Evolutionary conservation across 2,797 vertebrate species (phyloP), one percentile per base, ranked within the genome.

Genomic region (Pelodytes ibericus): DNA sequence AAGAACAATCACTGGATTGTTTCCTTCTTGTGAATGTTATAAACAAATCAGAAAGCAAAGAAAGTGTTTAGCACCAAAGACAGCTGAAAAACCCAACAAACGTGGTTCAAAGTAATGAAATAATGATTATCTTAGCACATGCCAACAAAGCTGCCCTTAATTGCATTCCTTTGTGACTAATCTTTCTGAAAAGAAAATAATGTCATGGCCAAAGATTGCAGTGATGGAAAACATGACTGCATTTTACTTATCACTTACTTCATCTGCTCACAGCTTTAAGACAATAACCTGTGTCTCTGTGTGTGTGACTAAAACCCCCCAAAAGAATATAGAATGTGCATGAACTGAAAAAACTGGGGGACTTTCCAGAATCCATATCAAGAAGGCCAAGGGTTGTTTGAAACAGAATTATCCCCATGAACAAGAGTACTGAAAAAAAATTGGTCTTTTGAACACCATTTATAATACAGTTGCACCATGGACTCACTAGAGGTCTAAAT

Each of bases 161-260:
- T 73, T 73, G 60, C 76, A 79, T 79, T 79, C 76, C 71, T 41
- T 62, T 68, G 63, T 79, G 71, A 68, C 57, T 62, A 68, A 73
- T 68, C 71, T 56, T 30, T 20, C 47, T 62, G 26, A 53, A 79
- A 79, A 68, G 70, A 79, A 73, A 73, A 73, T 79, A 79, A 27
- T 68, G 70, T 69, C 64, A 68, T 64, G 33, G 71, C 63, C 71
- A 79, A 47, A 73, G 76, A 79, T 62, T 72, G 71, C 76, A 79
- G 8, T 47, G 68, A 69, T 64, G 44, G 29, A 68, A 79, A 79
- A 71, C 70, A 78, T 78, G 76, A 72, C 41, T 56, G 29, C 31
- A 33, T 77, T 71, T 44, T 20, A 39, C 68, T 77, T 71, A 77
- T 77, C 75, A 47, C 60, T 59, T 59, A 57, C 58, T 71, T 70